Percentiles rank a stretch among this genome's conserved stretches.
phyloP scores from a whole-genome alignment of 2,888 invertebrate genomes.

The Trypoxylon attenuatum region DNA sequence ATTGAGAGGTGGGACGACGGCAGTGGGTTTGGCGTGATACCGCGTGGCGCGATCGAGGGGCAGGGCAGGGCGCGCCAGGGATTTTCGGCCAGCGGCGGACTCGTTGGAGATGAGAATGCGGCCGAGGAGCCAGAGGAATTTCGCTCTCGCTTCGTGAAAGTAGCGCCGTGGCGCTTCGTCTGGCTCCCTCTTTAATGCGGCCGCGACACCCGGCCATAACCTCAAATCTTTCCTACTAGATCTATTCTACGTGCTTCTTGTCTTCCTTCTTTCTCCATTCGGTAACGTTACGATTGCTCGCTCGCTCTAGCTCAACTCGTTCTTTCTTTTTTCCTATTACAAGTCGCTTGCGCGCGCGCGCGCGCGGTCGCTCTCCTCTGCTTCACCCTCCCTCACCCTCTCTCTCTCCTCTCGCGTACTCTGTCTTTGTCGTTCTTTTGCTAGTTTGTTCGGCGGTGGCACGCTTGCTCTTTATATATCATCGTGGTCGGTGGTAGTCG shows the following conservation, averaged over 20 bases:
- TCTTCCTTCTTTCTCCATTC: too few species aligned
- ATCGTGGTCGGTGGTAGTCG: too few species aligned
- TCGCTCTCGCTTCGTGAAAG: constrained; percentile 56
- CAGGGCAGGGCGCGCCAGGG: constrained; percentile 21
- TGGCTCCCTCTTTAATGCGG: constrained; percentile 42
- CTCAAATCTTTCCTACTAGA: constrained; percentile 48
- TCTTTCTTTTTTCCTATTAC: too few species aligned
- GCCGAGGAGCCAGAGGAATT: constrained; percentile 45
- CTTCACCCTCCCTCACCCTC: background rate
- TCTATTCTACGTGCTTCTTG: too few species aligned
- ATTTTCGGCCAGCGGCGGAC: background rate
- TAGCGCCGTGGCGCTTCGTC: constrained; percentile 56
- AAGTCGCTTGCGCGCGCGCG: too few species aligned
- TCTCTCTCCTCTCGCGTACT: background rate
- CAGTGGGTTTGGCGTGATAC: too few species aligned
- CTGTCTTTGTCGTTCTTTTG: background rate
- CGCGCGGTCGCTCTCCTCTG: background rate
- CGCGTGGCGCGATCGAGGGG: background rate
- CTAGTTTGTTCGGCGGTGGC: too few species aligned
- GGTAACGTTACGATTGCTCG: too few species aligned
- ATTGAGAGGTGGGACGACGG: too few species aligned
- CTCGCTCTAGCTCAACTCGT: too few species aligned
- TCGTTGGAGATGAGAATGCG: constrained; percentile 9
- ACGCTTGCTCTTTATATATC: too few species aligned
- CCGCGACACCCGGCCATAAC: constrained; percentile 51